A percentile compares a stretch with the other conserved stretches of the same genome.
Conservation (phyloP, 1,140 invertebrate genomes). For the Asbolus verrucosus region DNA sequence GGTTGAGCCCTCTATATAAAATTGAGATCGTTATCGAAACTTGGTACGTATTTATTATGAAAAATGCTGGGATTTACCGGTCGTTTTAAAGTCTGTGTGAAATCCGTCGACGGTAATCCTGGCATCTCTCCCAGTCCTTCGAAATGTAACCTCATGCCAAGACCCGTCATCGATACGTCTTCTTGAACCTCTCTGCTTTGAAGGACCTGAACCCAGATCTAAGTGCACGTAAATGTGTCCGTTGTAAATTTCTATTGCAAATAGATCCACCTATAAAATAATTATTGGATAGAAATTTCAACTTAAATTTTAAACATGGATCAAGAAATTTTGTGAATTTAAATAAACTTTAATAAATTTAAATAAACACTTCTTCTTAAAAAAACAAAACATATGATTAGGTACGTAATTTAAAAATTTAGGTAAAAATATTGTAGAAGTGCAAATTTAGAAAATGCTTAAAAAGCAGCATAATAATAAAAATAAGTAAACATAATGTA, state of each 20-base stretch:
- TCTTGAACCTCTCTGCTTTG: constrained; percentile 85
- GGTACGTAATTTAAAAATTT: too few species aligned
- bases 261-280: constrained; percentile 82
- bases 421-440: too few species aligned
- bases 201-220: constrained; percentile 91
- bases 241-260: constrained; percentile 93
- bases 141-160: constrained; percentile 90
- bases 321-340: too few species aligned
- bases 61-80: constrained; percentile 68
- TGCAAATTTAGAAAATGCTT: too few species aligned
- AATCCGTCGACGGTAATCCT: constrained; percentile 91
- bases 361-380: too few species aligned
- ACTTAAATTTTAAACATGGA: too few species aligned
- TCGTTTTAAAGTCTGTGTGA: constrained; percentile 89
- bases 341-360: too few species aligned
- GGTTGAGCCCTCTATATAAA: constrained; percentile 79
- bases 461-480: too few species aligned
- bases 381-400: too few species aligned
- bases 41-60: too few species aligned
- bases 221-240: constrained; percentile 93
- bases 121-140: constrained; percentile 83
- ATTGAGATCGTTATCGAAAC: background rate
- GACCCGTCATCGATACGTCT: constrained; percentile 88
- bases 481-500: too few species aligned
- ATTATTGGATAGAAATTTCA: too few species aligned